phyloP scores from a whole-genome alignment of 2,888 invertebrate genomes.

The Leptopilina myrica region DNA sequence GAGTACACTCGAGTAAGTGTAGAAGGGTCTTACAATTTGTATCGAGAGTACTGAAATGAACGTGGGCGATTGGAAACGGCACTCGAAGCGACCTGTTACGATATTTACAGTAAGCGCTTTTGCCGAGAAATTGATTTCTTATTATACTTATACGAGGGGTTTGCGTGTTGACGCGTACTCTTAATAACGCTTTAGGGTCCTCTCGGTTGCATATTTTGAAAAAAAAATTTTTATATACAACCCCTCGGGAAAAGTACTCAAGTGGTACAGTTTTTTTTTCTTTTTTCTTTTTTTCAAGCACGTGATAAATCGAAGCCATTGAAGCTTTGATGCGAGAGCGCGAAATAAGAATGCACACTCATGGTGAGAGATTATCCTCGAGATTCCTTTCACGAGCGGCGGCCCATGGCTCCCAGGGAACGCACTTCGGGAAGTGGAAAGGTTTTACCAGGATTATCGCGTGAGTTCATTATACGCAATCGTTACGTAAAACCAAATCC shows the following conservation, averaged over 20 bases:
- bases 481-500: slow-evolving; percentile 64
- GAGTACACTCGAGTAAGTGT: slow-evolving; percentile 47
- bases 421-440: slow-evolving; percentile 64
- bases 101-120: slow-evolving; percentile 57
- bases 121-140: slow-evolving; percentile 70
- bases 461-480: slow-evolving; percentile 70
- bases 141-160: slow-evolving; percentile 59
- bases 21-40: slow-evolving; percentile 60
- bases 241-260: slow-evolving; percentile 46
- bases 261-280: neutral
- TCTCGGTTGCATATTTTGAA: slow-evolving; percentile 56
- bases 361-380: slow-evolving; percentile 69
- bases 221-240: slow-evolving; percentile 50
- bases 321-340: slow-evolving; percentile 67
- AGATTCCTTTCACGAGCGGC: slow-evolving; percentile 68
- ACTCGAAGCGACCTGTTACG: slow-evolving; percentile 54
- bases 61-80: slow-evolving; percentile 64
- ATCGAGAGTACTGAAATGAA: slow-evolving; percentile 57
- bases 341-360: slow-evolving; percentile 70
- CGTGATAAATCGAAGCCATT: slow-evolving; percentile 71
- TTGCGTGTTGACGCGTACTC: slow-evolving; percentile 54
- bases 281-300: slow-evolving; percentile 51
- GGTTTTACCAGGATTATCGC: slow-evolving; percentile 71
- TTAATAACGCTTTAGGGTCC: slow-evolving; percentile 47
- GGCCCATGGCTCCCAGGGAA: slow-evolving; percentile 59